Base-by-base conservation (phyloP, 2,888 invertebrate genomes). In the Latrodectus hesperus region DNA sequence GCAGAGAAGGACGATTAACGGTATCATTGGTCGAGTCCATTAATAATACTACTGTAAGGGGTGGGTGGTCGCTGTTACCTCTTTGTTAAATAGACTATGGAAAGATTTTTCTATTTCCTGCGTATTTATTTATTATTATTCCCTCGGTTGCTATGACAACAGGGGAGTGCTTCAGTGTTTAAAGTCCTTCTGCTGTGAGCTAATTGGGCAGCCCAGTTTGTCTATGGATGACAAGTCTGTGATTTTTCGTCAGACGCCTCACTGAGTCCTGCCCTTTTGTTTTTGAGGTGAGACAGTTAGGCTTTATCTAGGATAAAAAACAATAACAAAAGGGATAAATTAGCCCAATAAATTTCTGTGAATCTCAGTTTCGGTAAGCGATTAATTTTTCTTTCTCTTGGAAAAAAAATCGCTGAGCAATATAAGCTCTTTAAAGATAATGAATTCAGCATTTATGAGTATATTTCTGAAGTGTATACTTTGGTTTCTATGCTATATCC, bases 31-130 rank as follows among this genome's bases (percentile, higher is more conserved):
- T 49, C 55, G 17, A 55, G 74, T 53, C 84, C 78, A 84, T 84
- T 84, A 84, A 84, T 84, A 84, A 73, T 49, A 26, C 60, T 53
- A 49, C 26, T 17, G 74, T 55, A 76, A 68, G 74, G 53, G 75
- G 68, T 49, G 82, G 38, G 38, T 49, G 65, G 26, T 60, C 74
- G 49, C 55, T 17, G 67, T 73, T 78, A 79, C 72, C 72, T 67
- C 84, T 79, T 84, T 79, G 78, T 79, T 84, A 84, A 84, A 67
- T 78, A 67, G 67, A 78, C 67, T 73, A 72, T 38, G 78, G 72
- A 68, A 49, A 68, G 55, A 64, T 68, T 68, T 82, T 53, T 68
- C 75, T 53, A 74, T 73, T 81, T 81, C 81, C 73, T 81, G 64
- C 74, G 65, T 82, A 82, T 82, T 82, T 68, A 68, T 68, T 60